Conservation (phyloP, 2,113 vertebrate genomes). For the Rattus rattus region DNA sequence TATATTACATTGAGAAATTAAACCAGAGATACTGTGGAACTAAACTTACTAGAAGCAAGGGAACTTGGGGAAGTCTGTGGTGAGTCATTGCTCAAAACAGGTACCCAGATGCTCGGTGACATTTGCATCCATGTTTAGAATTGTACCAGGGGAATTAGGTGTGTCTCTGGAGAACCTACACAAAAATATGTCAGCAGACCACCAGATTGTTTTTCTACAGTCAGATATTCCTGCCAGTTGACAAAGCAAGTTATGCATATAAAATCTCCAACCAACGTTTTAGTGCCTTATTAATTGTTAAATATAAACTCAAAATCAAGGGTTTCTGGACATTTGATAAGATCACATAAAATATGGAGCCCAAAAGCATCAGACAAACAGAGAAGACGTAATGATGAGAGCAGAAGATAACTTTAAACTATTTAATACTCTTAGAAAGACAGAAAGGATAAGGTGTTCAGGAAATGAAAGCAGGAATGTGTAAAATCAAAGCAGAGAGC, state of each 20-base stretch:
- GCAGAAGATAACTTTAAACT: neutral
- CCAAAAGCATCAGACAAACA: neutral
- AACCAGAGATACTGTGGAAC: neutral
- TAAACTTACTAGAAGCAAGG: neutral
- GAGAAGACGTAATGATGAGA: neutral
- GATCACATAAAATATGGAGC: neutral
- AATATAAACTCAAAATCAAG: neutral
- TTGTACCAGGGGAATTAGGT: neutral
- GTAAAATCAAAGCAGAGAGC: neutral
- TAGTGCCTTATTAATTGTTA: neutral
- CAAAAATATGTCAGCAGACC: neutral
- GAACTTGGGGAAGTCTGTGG: neutral
- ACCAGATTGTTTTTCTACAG: neutral
- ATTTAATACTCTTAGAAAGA: neutral
- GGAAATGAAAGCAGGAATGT: slow-evolving; percentile 27
- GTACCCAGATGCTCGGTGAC: neutral
- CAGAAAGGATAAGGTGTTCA: neutral
- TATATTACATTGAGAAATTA: slow-evolving; percentile 41
- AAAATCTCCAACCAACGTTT: neutral
- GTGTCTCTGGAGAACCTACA: neutral
- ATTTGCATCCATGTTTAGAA: neutral
- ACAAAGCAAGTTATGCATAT: neutral
- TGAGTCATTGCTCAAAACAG: neutral
- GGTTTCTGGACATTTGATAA: neutral
- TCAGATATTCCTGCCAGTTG: neutral